Conservation (phyloP, 1,140 invertebrate species). For the Fopius arisanus region DNA sequence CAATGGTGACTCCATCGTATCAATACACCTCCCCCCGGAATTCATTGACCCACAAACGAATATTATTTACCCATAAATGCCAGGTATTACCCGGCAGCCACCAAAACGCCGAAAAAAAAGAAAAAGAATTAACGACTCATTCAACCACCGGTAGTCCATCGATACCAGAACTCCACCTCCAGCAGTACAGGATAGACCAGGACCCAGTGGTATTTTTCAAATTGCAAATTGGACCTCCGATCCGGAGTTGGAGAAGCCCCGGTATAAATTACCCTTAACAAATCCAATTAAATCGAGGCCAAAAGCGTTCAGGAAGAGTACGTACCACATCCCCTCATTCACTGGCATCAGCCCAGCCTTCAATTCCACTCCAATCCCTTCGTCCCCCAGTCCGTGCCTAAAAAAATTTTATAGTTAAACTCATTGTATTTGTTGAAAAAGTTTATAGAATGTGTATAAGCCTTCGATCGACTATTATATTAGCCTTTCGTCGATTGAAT, state of each 20-base stretch:
- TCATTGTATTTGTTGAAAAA: too few relatives aligned
- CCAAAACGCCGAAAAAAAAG: too few relatives aligned
- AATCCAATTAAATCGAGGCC: conserved; percentile 50
- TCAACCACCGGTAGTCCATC: neutral
- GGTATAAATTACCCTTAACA: conserved; percentile 46
- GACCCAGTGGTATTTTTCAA: conserved; percentile 16
- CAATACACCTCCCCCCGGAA: too few relatives aligned
- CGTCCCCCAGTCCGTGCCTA: too few relatives aligned
- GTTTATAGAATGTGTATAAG: too few relatives aligned
- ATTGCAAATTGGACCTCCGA: conserved; percentile 17
- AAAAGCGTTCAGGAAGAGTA: conserved; percentile 31
- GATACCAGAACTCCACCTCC: neutral
- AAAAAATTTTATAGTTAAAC: too few relatives aligned
- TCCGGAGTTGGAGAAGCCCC: neutral
- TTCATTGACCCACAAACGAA: too few relatives aligned
- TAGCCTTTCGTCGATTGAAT: too few relatives aligned
- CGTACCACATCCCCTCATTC: conserved; percentile 25
- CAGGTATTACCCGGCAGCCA: too few relatives aligned
- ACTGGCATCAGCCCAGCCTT: conserved; percentile 29
- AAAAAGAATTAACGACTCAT: neutral
- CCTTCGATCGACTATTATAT: too few relatives aligned
- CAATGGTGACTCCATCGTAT: too few relatives aligned
- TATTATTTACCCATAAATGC: too few relatives aligned
- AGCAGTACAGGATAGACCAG: neutral
- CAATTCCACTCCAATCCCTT: neutral